Evolutionary conservation across 2,797 vertebrate species (phyloP), one percentile per base, ranked within the genome.

Genomic region (Parambassis ranga): DNA sequence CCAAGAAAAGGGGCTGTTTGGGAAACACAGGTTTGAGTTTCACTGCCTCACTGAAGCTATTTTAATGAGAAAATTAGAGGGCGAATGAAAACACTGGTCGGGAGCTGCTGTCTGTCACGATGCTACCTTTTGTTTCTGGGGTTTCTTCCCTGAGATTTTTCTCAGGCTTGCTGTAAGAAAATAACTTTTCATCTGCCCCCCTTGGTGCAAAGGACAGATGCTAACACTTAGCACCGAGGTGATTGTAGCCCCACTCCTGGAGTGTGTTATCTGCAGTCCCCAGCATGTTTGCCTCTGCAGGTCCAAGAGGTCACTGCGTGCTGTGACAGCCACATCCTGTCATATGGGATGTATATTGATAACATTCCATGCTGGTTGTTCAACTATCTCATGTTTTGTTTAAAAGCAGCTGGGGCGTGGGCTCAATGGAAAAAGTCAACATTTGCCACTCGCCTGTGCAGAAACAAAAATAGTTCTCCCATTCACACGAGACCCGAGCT

Each of bases 321-420:
- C 72, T 62, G 48, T 68, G 65, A 73, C 69, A 57, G 67, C 91
- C 88, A 85, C 81, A 93, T 95, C 93, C 93, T 94, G 93, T 85
- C 88, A 76, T 76, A 60, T n/a, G n/a, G 82, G 74, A 85, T 81
- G 68, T 66, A 58, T 62, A 49, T 27, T 16, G 68, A 76, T 75
- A 87, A 79, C 83, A 79, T 89, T 91, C 81, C 87, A 60, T 63
- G 49, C 30, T 57, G 73, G 52, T 75, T 71, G 63, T 75, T 77
- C 74, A 67, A 57, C 39, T 18, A 6, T 59, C 32, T 55, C 14
- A 3, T 88, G 79, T 91, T 91, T 90, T 65, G 63, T 84, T 64
- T 78, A 9, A 88, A 82, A 90, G 83, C 77, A 84, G 20, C 33
- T 42, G 26, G 66, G 76, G 74, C 19, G 57, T 67, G 57, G 69